Evolutionary conservation across 2,113 vertebrate species (phyloP).

Genomic region (Phrynocephalus versicolor): DNA sequence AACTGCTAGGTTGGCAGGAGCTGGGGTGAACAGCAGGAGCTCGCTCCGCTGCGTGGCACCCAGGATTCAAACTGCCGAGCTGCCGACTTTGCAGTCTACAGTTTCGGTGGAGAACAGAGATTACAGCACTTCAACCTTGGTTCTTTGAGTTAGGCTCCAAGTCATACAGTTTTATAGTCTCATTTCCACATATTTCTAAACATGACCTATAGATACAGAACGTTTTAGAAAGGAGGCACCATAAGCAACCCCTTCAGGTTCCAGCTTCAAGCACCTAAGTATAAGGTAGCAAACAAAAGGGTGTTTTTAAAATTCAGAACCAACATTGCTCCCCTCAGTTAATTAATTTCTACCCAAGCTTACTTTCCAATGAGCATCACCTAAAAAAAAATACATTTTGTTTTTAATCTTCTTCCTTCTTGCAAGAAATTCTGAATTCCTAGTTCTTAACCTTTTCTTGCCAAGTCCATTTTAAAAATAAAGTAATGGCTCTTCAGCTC

Average conservation of each 20-base stretch:
- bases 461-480: conserved; percentile 20
- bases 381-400: conserved; percentile 9
- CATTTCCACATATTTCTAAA: neutral
- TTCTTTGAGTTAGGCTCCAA: neutral
- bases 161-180: neutral
- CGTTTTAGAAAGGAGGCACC: neutral
- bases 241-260: conserved; percentile 11
- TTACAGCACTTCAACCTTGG: neutral
- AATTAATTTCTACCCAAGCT: neutral
- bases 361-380: conserved; percentile 14
- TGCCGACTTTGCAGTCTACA: too few species aligned
- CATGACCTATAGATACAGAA: neutral
- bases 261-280: conserved; percentile 28
- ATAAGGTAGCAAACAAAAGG: neutral
- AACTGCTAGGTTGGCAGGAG: too few species aligned
- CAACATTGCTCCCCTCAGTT: conserved; percentile 25
- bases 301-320: neutral
- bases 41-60: too few species aligned
- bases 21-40: too few species aligned
- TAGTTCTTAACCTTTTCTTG: neutral
- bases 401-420: neutral
- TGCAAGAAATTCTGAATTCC: conserved; percentile 13
- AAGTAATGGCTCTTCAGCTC: conserved; percentile 16
- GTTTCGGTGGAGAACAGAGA: neutral
- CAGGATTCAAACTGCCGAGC: too few species aligned